These are phyloP conservation scores for Trididemnum clinides DNA, from an alignment of 23 tunicate genomes.

Conservation along the genomic window DNA sequence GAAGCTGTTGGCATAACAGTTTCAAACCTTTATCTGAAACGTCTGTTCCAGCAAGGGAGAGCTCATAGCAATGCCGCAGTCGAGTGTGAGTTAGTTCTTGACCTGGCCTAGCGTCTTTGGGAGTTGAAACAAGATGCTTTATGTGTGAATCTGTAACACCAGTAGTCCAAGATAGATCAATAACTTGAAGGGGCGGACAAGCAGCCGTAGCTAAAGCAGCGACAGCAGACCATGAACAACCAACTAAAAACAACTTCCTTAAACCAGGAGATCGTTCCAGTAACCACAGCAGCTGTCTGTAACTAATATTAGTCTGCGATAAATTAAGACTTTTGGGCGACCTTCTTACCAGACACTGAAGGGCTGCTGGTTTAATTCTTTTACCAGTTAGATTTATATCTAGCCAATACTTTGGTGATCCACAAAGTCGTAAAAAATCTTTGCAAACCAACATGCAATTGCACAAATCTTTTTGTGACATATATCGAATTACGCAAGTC, in stretches of 20 bases:
- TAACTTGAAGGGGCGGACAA: constrained; percentile 67
- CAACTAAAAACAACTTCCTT: constrained; percentile 51
- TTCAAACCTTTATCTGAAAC: constrained; percentile 59
- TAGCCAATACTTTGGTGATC: constrained; percentile 51
- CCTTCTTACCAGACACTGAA: constrained; percentile 69
- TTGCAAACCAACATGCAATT: constrained; percentile 79
- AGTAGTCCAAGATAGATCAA: constrained; percentile 76
- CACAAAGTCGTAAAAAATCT: constrained; percentile 61
- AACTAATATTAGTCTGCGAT: constrained; percentile 63
- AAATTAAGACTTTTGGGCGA: constrained; percentile 58
- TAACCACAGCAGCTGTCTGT: constrained; percentile 80
- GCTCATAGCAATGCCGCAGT: constrained; percentile 51
- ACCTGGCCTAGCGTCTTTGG: constrained; percentile 79
- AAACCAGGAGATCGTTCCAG: constrained; percentile 66
- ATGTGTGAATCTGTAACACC: constrained; percentile 74
- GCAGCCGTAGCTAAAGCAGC: constrained; percentile 74
- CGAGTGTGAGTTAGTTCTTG: constrained; percentile 60
- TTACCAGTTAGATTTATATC: constrained; percentile 52
- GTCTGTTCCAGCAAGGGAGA: constrained; percentile 65
- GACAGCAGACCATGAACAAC: constrained; percentile 81
- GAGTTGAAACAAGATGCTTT: constrained; percentile 61
- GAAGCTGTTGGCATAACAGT: constrained; percentile 44
- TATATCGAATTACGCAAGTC: constrained; percentile 42
- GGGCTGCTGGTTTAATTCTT: constrained; percentile 27
- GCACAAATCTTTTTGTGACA: constrained; percentile 45